A percentile compares a stretch with the other conserved stretches of the same genome.
Evolutionary conservation across 2,797 vertebrate genomes (phyloP).

Genomic region (Meda fulgida): DNA sequence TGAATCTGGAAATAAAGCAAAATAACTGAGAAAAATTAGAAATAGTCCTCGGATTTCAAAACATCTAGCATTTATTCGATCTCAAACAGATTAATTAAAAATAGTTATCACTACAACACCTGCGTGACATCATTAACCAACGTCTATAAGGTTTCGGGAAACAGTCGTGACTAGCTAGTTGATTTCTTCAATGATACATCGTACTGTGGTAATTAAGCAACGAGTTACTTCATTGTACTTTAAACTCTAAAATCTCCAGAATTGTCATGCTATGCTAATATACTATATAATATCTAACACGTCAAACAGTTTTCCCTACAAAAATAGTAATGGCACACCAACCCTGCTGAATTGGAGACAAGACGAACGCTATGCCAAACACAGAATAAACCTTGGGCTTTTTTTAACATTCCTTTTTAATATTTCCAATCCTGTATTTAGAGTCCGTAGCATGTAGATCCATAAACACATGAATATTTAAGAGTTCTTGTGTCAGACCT

Average conservation of each 20-base stretch:
- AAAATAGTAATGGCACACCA: background rate
- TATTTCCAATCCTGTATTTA: background rate
- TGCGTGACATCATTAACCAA: no score
- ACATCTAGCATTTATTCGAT: no score
- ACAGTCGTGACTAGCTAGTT: no score
- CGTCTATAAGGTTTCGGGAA: accelerated
- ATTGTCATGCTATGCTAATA: background rate
- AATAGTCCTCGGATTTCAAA: no score
- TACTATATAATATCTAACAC: background rate
- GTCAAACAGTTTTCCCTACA: background rate
- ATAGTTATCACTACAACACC: accelerated
- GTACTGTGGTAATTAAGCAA: no score
- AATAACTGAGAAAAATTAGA: no score
- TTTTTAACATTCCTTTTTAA: background rate
- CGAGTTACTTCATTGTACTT: no score
- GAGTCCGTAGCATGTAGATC: slow-evolving; percentile 11
- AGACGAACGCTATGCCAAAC: slow-evolving; percentile 4
- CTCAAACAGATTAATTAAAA: no score
- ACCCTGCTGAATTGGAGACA: background rate
- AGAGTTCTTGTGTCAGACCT: slow-evolving; percentile 37
- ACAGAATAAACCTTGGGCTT: background rate
- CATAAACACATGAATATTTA: slow-evolving; percentile 32
- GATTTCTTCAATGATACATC: no score
- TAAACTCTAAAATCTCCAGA: no score
- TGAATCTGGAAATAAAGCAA: no score